Conservation (phyloP, 2,797 vertebrate species). For the Tragopan temminckii region DNA sequence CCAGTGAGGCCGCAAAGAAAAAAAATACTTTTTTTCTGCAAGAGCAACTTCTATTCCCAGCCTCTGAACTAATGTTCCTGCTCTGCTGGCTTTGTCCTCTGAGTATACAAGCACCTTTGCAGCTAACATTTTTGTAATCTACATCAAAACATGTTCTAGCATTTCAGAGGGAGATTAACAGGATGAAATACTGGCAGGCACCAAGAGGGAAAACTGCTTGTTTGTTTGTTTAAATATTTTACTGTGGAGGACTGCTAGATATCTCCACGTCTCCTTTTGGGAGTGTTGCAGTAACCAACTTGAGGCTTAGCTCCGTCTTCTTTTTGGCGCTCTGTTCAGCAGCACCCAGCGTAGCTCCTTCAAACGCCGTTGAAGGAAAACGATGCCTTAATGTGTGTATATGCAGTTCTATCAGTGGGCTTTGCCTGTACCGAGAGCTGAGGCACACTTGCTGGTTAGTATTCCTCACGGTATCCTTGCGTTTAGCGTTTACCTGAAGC, state of each 20-base stretch:
- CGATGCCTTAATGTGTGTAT: not conserved
- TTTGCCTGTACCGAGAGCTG: not conserved
- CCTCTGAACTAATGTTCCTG: constrained; percentile 42
- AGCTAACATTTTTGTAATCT: constrained; percentile 58
- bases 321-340: not conserved
- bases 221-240: constrained; percentile 76
- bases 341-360: not conserved
- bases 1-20: not conserved
- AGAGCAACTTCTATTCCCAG: constrained; percentile 36
- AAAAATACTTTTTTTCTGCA: constrained; percentile 22
- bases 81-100: constrained; percentile 28
- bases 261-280: constrained; percentile 40
- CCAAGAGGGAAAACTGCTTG: constrained; percentile 64
- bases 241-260: constrained; percentile 33
- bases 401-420: not conserved
- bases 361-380: not conserved
- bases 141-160: constrained; percentile 66
- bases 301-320: not conserved
- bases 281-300: not conserved
- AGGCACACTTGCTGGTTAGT: not conserved
- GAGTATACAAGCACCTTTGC: constrained; percentile 48
- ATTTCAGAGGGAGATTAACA: constrained; percentile 75
- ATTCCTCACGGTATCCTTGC: not conserved
- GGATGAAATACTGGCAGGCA: constrained; percentile 28
- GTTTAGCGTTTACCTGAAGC: constrained; percentile 47